Evolutionary conservation across 2,797 vertebrate genomes (phyloP), one percentile per base, ranked within the genome.

Genomic region (Enteromius thamalakanensis): DNA sequence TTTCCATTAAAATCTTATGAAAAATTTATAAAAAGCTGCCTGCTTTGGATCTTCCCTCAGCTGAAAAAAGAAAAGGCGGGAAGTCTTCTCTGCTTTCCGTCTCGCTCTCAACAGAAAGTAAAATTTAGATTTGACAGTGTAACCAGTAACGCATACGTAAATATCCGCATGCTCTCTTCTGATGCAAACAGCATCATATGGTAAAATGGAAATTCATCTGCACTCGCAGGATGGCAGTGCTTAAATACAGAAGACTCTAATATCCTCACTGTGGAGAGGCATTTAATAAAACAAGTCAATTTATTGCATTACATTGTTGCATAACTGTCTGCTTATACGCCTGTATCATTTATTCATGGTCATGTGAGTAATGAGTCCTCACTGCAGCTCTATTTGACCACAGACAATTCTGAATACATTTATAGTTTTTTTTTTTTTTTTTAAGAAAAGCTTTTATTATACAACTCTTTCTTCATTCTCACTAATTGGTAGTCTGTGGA

Each of bases 311-410:
- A 29, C 58, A 81, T 74, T 85, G 40, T 76, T 58, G 53, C 74
- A 78, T 78, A 84, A 67, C 78, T 51, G 60, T 62, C 51, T 26
- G 45, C 67, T 58, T 72, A 72, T 19, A 75, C 42, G 58, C 32
- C 42, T 60, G 65, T 6, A 79, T 72, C 49, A 83, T 78, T 87
- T 84, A 84, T 81, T 81, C 42, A 82, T 79, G 77, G 40, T 47
- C 58, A 19, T 37, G 62, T 58, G n/a, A 42, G 53, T 60, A 58
- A 53, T 45, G 6, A 76, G 21, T 53, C 51, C 29, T 74, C 26
- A 74, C 8, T 34, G 23, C 71, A 9, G 14, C 32, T 76, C 40
- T 29, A 19, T 62, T 23, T 17, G 34, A 19, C 53, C 15, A 7
- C n/a, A 60, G 53, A 19, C n/a, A 37, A 17, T 60, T 76, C 55